Base-by-base conservation (phyloP, 2,888 invertebrate species). In the Diploptera punctata region DNA sequence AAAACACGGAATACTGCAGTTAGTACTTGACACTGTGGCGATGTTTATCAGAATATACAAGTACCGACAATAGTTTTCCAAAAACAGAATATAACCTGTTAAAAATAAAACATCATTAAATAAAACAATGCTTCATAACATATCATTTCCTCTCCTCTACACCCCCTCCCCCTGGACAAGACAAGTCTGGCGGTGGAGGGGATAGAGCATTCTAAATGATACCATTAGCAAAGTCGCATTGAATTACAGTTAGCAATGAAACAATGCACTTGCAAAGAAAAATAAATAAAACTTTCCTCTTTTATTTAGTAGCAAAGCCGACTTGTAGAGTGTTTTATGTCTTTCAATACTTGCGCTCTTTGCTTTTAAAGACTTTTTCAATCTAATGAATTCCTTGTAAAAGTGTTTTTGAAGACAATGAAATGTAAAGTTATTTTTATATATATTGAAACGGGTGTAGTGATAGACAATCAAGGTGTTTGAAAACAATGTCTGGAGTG, bases 141-240 rank as follows among this genome's bases (percentile, higher is more conserved):
- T 52, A 24, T 52, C 52, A 24, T 52, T 52, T 18, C 19, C 13
- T n/a, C n/a, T n/a, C n/a, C n/a, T n/a, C n/a, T n/a, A n/a, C n/a
- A n/a, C n/a, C n/a, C n/a, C 24, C 52, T 13, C 38, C 38, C 13
- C 38, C 47, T 7, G 16, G 18, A n/a, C 7, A 3, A 47, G 47
- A n/a, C 18, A 47, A 47, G 10, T 3, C 3, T 3, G 29, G 57
- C 24, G 24, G 1, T 10, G 24, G 18, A 52, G 2, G 52, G 52
- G 52, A 1, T 2, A 57, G 57, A 3, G 31, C 26, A 65, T 65
- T 65, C 47, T 65, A 65, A 65, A 65, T 65, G 47, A 65, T 65
- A 43, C 65, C 65, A 65, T 65, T 65, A 65, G 26, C 38, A n/a
- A 62, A 29, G 65, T 19, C 9, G 65, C 65, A 65, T 44, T 65